Evolutionary conservation across 2,888 invertebrate species (phyloP).

Genomic region (Zygaena filipendulae): DNA sequence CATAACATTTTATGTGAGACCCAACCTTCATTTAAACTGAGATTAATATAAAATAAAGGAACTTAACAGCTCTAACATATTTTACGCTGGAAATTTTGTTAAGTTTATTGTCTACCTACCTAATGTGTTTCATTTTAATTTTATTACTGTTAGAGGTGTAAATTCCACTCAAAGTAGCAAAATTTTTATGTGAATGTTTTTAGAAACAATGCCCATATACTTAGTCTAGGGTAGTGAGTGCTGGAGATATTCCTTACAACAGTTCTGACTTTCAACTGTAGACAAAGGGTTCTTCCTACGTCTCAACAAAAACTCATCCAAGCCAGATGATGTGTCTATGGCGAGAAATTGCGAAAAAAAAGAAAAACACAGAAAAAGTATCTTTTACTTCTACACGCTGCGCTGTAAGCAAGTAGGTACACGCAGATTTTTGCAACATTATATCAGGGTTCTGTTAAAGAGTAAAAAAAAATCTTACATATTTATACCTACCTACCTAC

Average conservation of each 20-base stretch:
- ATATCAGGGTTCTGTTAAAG: no score
- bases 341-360: conserved; percentile 61
- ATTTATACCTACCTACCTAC: no score
- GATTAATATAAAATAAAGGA: conserved; percentile 34
- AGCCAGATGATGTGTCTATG: conserved; percentile 66
- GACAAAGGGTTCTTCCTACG: conserved; percentile 62
- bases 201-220: conserved; percentile 50
- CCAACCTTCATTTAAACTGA: conserved; percentile 27
- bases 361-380: no score
- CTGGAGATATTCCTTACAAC: conserved; percentile 57
- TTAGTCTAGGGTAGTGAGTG: no score
- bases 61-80: conserved; percentile 25
- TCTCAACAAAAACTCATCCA: conserved; percentile 65
- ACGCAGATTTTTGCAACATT: conserved; percentile 54
- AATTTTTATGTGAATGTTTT: no score
- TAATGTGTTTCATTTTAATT: conserved; percentile 34
- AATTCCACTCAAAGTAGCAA: no score
- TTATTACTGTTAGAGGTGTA: conserved; percentile 34
- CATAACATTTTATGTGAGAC: conserved; percentile 36
- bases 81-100: no score
- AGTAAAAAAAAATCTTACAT: no score
- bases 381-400: no score
- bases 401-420: conserved; percentile 30
- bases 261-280: conserved; percentile 60
- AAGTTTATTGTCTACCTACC: no score